phyloP scores from a whole-genome alignment of 2,113 vertebrate species.

The Oryzias curvinotus region DNA sequence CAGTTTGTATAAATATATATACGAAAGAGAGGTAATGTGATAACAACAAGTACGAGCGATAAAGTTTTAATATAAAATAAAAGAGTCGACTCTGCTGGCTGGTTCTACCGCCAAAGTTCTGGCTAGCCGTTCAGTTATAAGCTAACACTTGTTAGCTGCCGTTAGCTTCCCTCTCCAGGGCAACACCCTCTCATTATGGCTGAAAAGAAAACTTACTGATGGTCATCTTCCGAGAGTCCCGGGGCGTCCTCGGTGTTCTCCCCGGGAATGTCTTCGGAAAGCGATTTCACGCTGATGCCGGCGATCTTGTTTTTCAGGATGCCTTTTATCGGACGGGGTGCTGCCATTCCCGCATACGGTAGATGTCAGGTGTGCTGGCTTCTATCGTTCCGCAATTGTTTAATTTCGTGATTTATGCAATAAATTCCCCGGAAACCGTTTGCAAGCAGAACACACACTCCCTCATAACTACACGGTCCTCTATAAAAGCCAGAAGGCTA shows the following conservation, averaged over 20 bases:
- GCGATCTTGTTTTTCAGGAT: conserved; percentile 81
- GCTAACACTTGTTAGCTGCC: conserved; percentile 61
- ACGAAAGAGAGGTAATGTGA: background rate
- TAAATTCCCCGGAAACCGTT: background rate
- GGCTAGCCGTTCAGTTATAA: conserved; percentile 1
- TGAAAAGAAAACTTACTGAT: conserved; percentile 72
- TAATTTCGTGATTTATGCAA: conserved; percentile 9
- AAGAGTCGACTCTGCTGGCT: background rate
- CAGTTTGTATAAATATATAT: background rate
- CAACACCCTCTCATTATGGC: background rate
- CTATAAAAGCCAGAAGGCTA: background rate
- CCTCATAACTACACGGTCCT: conserved; percentile 36
- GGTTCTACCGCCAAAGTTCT: background rate
- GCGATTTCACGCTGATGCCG: conserved; percentile 48
- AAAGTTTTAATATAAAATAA: conserved; percentile 11
- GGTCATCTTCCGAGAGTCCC: conserved; percentile 72
- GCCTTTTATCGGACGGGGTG: conserved; percentile 80
- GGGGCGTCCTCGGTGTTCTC: conserved; percentile 65
- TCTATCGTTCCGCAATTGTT: background rate
- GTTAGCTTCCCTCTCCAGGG: conserved; percentile 27
- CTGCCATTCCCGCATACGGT: conserved; percentile 76
- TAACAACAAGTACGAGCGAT: background rate
- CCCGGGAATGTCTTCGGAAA: conserved; percentile 49
- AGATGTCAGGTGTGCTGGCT: conserved; percentile 33
- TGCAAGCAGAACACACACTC: conserved; percentile 4